phyloP scores from a whole-genome alignment of 2,888 invertebrate species.

The Tipula confusa region DNA sequence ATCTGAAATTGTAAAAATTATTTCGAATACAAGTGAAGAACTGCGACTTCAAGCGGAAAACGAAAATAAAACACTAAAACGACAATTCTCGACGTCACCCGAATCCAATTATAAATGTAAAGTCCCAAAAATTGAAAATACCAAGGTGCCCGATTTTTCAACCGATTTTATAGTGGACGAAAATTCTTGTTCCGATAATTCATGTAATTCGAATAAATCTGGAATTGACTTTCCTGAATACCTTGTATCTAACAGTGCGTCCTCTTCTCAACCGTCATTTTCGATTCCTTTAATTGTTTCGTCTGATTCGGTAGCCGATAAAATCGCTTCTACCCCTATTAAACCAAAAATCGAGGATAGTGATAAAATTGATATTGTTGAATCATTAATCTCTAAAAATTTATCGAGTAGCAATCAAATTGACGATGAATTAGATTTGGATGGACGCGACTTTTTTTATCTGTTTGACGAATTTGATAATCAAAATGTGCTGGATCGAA shows the following conservation, averaged over 20 bases:
- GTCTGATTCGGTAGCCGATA: neutral
- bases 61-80: neutral
- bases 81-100: neutral
- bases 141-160: neutral
- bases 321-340: neutral
- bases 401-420: neutral
- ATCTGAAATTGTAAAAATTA: neutral
- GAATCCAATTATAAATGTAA: neutral
- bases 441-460: neutral
- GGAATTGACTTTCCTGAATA: conserved; percentile 14
- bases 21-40: neutral
- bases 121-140: neutral
- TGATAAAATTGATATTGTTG: neutral
- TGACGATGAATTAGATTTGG: neutral
- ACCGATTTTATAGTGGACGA: neutral
- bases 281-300: neutral
- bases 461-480: neutral
- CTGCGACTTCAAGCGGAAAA: neutral
- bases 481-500: neutral
- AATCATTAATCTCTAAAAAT: neutral
- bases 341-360: neutral
- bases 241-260: neutral
- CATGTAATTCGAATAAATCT: neutral
- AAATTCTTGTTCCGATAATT: neutral
- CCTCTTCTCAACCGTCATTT: neutral